Evolutionary conservation across 2,888 invertebrate genomes (phyloP), one percentile per base, ranked within the genome.

Genomic region (Standfussiana lucernea): DNA sequence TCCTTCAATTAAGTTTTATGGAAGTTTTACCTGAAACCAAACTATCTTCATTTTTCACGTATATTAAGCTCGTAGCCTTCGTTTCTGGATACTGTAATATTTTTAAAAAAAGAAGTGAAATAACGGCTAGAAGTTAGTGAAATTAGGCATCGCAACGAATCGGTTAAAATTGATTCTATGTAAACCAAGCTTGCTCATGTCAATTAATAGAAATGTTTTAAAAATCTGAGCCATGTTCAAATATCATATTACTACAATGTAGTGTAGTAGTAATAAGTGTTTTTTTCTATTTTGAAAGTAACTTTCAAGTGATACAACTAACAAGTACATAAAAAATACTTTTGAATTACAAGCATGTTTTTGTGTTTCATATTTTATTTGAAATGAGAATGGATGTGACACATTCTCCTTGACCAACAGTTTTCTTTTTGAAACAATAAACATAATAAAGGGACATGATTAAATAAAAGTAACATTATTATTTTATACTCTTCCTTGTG

Each of bases 301-400:
- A 35, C 18, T 45, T 79, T 45, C 1, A 42, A 35, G 18, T 28
- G 35, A 35, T 13, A 18, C 24, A 62, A n/a, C n/a, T 68, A 53
- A 72, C 28, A 82, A 76, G 56, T 82, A 79, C 42, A 66, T 56
- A 35, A 32, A 35, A 61, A 74, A 79, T 47, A 79, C 18, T 21
- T 42, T 42, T 45, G n/a, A 72, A 32, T 37, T 61, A 32, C 8
- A 45, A 28, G 15, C 53, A 40, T 65, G 56, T 64, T 80, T 75
- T 77, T 45, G 15, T 76, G n/a, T 37, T 15, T 32, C 45, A 15
- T 76, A 42, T 50, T 42, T 45, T 37, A 59, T 47, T 59, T 80
- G 28, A 42, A 65, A 40, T 74, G 35, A 56, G 53, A 75, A 80
- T 56, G 8, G 11, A 28, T 42, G 45, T 59, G n/a, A 35, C 21